Base-by-base conservation (phyloP, 2,888 invertebrate species). In the Pherbina coryleti region DNA sequence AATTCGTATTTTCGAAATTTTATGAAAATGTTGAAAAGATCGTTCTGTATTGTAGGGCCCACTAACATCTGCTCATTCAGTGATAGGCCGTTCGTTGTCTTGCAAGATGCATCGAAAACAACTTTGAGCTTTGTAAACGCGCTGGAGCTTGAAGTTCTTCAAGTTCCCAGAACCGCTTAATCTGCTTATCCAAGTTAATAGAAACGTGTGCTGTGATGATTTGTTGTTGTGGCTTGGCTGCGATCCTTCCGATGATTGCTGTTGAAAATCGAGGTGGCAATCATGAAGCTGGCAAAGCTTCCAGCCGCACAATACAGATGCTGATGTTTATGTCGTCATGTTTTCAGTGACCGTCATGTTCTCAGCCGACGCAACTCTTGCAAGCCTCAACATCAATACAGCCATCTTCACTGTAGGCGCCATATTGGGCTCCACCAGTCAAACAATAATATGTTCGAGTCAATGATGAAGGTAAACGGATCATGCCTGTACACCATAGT, bases 71-170 rank as follows among this genome's bases (percentile, higher is more conserved):
- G 64, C 31, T 78, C 75, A 37, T 75, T 75, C 1, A 75, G 49
- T 22, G 75, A 78, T 4, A 71, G 53, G 8, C 74, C 57, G 31
- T 78, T 74, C 11, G 75, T 70, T 60, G 70, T 53, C 60, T 75
- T 78, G 37, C 66, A 64, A 17, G 77, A 75, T 14, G 78, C 76
- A 37, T 76, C 74, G 25, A 80, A 79, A 4, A 80, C 80, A 8
- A 80, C 79, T 14, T 78, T 0, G 77, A 78, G 19, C 57, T 55
- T 57, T 64, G 66, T 34, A 31, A 31, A 31, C 19, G 37, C 34
- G 28, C 8, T 14, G 62, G 70, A 49, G 11, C 11, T 70, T 44
- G 7, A 17, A 70, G n/a, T 11, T 75, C 70, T 57, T 79, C 75
- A 0, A 51, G 37, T 22, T 79, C 55, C 78, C 76, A 79, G 37